Base-by-base conservation (phyloP, 2,888 invertebrate species). In the Drosophila lacicola region DNA sequence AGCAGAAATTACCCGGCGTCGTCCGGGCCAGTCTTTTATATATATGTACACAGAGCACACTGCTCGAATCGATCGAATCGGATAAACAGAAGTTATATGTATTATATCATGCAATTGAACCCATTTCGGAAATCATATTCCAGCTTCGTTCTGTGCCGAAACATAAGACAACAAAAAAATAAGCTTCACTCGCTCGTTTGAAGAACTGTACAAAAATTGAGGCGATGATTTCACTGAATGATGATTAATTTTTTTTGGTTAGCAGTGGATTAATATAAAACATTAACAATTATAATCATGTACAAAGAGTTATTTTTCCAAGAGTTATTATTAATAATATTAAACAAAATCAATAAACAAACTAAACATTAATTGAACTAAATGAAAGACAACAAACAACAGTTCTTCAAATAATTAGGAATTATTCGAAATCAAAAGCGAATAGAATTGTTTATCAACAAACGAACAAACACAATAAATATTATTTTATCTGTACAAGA, bases 201-300 rank as follows among this genome's bases (percentile, higher is more conserved):
- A 61, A 74, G 72, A 78, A 79, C 86, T 82, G 86, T 82, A 86
- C 86, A 86, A 83, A 76, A 77, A 73, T 77, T 56, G 60, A 66
- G 67, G 57, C 74, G 69, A 73, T 74, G 62, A 68, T 62, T 67
- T 67, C 53, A 60, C 77, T 74, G 51, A 42, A 74, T 79, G 74
- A 81, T 84, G 82, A 79, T 56, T 54, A 46, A 50, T 62, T 54
- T 75, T 49, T 39, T 66, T 69, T 65, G 80, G 81, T 85, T 79
- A 82, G 82, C 75, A 88, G 78, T 88, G 70, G 77, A 78, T 83
- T 80, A 79, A 76, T 85, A 83, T 88, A 86, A 89, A 88, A 88
- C 82, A 82, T 87, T 83, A 84, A 87, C 82, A 87, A 87, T 84
- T 68, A 77, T 83, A 83, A 83, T 82, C 82, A 84, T 87, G 80